Evolutionary conservation across 1,140 invertebrate genomes (phyloP), one percentile per base, ranked within the genome.

Genomic region (Diorhabda elongata): DNA sequence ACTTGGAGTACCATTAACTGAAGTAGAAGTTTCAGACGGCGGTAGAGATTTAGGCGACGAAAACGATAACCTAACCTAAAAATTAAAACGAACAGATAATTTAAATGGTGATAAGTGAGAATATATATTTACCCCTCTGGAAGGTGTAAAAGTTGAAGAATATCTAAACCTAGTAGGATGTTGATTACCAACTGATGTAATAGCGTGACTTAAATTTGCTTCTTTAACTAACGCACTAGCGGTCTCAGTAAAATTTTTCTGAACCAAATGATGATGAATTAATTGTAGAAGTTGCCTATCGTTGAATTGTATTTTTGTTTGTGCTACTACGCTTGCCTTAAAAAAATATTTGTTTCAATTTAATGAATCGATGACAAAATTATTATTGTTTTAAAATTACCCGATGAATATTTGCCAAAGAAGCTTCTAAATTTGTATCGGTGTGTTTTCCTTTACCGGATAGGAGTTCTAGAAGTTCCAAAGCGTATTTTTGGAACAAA

Each of bases 241-340:
- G 42, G 92, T 87, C 61, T 91, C 87, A 6, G 74, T 75, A 42
- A 92, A 85, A 2, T 95, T 96, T 78, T 93, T 91, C 3, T 86
- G 85, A 42, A 89, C 74, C 59, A 98, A 84, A 85, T 98, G 95
- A 70, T 95, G 90, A 78, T 94, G 89, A 62, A 99, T 97, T 3
- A 99, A 83, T 81, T 97, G 93, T 72, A 97, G 87, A 8, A 99
- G 82, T 80, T 98, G 95, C 68, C 92, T 89, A 78, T 97, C 93
- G 80, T 98, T 95, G 82, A 93, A 98, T 71, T 91, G 90, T 66
- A 98, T 98, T 72, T 91, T 89, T 0, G 97, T 98, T 83, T 98
- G 94, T 0, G 96, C 95, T 5, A 99, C 95, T 67, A 98, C 92
- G 82, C 96, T 95, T 1, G 95, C 94, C 89, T 94, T 61, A 65